Base-by-base conservation (phyloP, 2,888 invertebrate species). In the Metopia argyrocephala region DNA sequence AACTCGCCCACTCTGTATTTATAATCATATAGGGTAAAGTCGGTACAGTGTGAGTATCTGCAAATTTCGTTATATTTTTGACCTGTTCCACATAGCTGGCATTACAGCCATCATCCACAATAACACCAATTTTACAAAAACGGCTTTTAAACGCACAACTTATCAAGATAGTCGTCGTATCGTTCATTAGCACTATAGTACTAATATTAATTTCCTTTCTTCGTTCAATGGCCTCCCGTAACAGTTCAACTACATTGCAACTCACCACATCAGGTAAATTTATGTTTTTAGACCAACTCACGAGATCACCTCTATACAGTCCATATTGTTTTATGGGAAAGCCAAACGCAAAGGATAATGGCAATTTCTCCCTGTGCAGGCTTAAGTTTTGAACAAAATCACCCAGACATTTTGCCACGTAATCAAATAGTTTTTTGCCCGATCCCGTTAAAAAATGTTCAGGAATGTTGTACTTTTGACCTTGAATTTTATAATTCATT, bases 121-220 rank as follows among this genome's bases (percentile, higher is more conserved):
- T 95, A 80, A 95, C 92, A 86, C 97, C 97, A 89, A 97, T 92
- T 86, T 94, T 91, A 95, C 96, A 89, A 93, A 91, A 15, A 83
- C 91, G 92, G 88, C 95, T 93, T 88, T 93, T 92, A 92, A 94
- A 95, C 82, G 97, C 96, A 91, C 96, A 96, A 28, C 97, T 95
- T 95, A 98, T 96, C 85, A 97, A 92, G 9, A 96, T 96, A 84
- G 97, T 97, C 50, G 96, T 96, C 68, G 97, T 96, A 91, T 98
- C 98, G 90, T 96, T 96, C 76, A 96, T 91, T 85, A 96, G 92
- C 69, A 95, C 95, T 31, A 94, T 91, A 66, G 96, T 94, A 73
- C 94, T 92, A 3, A 96, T 93, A 82, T 92, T 91, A 15, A 91
- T 83, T 45, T 92, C 89, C 1, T 91, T 91, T 66, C 93, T 91